Percentiles rank a stretch among this genome's conserved stretches.
Conservation (phyloP, 2,797 vertebrate genomes). For the Dendrocincla fuliginosa region DNA sequence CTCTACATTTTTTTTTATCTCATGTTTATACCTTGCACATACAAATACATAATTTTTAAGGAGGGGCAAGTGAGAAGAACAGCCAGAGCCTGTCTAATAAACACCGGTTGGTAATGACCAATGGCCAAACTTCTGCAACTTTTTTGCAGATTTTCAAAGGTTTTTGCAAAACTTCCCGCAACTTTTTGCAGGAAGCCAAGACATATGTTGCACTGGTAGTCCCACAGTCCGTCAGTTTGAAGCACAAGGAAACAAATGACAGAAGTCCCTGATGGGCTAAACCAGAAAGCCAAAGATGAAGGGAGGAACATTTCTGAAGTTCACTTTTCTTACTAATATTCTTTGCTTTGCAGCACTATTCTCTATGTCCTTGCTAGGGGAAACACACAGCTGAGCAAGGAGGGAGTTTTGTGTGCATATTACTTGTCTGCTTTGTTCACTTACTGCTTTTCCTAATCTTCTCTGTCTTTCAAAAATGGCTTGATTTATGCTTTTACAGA, state of each 20-base stretch:
- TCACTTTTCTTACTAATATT: not conserved
- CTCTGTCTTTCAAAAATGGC: not conserved
- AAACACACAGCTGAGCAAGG: not conserved
- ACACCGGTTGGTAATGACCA: not conserved
- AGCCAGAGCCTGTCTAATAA: not conserved
- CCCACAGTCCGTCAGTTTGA: not conserved
- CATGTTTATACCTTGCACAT: not conserved
- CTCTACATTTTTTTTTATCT: not conserved
- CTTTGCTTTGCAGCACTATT: not conserved
- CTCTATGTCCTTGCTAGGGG: not conserved
- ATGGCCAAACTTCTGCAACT: not conserved
- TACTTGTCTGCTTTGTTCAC: not conserved
- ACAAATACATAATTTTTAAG: not conserved
- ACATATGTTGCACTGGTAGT: not conserved
- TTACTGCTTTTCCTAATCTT: not conserved
- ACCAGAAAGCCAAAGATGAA: not conserved
- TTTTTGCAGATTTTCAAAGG: not conserved
- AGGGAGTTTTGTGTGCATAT: not conserved
- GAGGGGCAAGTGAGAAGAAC: not conserved
- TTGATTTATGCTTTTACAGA: not conserved
- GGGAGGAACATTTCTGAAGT: not conserved
- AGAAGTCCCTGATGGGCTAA: accelerated
- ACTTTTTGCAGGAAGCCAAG: not conserved
- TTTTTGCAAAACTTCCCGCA: not conserved
- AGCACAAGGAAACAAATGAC: not conserved